Percentiles rank a stretch among this genome's conserved stretches.
Conservation (phyloP, 1,140 invertebrate species). For the Notospermus geniculatus region DNA sequence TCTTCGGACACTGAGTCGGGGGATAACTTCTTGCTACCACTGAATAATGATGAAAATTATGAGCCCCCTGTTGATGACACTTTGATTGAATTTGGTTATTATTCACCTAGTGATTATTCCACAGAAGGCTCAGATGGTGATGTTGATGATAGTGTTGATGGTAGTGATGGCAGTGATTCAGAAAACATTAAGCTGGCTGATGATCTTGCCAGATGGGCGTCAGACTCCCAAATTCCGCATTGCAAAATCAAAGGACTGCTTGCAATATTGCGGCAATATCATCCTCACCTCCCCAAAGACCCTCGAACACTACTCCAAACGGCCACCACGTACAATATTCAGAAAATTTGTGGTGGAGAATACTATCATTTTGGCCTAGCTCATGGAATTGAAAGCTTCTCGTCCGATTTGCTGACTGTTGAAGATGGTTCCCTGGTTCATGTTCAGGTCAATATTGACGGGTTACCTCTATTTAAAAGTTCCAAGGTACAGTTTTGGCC, state of each 20-base stretch:
- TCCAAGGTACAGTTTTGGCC: slow-evolving; percentile 9
- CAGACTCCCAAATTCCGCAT: too few species aligned
- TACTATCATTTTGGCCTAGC: slow-evolving; percentile 17
- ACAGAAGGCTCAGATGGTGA: too few species aligned
- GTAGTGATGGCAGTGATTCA: too few species aligned
- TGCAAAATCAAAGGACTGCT: neutral
- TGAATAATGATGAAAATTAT: too few species aligned
- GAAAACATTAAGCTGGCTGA: too few species aligned
- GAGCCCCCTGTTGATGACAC: too few species aligned
- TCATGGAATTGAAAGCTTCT: slow-evolving; percentile 7
- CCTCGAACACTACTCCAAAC: slow-evolving; percentile 11
- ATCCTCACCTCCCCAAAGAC: slow-evolving; percentile 17
- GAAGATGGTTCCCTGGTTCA: neutral
- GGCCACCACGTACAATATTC: slow-evolving; percentile 7
- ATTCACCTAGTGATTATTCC: too few species aligned
- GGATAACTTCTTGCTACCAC: too few species aligned
- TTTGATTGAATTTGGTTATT: too few species aligned
- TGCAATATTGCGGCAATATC: neutral
- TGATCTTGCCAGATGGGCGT: too few species aligned
- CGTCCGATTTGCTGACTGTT: neutral
- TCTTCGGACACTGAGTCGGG: too few species aligned
- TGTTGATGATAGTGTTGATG: too few species aligned
- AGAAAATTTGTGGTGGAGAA: slow-evolving; percentile 9
- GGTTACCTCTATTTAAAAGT: slow-evolving; percentile 17
- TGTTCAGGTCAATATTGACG: slow-evolving; percentile 19